Evolutionary conservation across 2,113 vertebrate genomes (phyloP), one percentile per base, ranked within the genome.

Genomic region (Megaceryle torquata): DNA sequence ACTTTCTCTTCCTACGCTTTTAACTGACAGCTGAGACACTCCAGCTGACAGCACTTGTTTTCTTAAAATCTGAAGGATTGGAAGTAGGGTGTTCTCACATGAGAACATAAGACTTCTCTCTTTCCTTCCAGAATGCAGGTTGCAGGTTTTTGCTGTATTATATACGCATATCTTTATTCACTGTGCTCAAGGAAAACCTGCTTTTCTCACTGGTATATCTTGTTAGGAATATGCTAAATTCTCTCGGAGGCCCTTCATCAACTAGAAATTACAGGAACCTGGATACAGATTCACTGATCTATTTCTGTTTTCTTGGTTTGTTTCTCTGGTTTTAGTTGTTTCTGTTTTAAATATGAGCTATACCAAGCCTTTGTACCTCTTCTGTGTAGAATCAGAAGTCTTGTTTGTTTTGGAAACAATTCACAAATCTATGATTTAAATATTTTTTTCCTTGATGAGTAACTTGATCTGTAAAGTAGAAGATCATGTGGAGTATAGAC

Each of bases 11-110:
- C 44, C 78, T 76, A 15, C 39, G 70, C 91, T 85, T 87, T 87
- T 95, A 95, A 97, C 33, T 96, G 96, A 88, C 95, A 95, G 89
- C 77, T 95, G 89, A 95, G 95, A 95, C 94, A 63, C 70, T 94
- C 24, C 75, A 89, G 75, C 91, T 95, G 96, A 97, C 94, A 95
- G 74, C 82, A 37, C 41, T 91, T 19, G 21, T 13, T 5, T 33
- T 7, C 86, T 91, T 67, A 13, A 54, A 64, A 69, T 82, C 54
- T 65, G 2, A 50, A 85, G 71, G 44, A 22, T n/a, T 91, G 28
- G 37, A 59, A 82, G 70, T 50, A 31, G 65, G 16, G 5, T 94
- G 33, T 75, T 91, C 61, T 86, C 56, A 91, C 74, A 79, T 53
- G 56, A 39, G 50, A 25, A 51, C 24, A 22, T 51, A 51, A 51